Evolutionary conservation across 2,888 invertebrate genomes (phyloP).

Genomic region (Campoplex capitator): DNA sequence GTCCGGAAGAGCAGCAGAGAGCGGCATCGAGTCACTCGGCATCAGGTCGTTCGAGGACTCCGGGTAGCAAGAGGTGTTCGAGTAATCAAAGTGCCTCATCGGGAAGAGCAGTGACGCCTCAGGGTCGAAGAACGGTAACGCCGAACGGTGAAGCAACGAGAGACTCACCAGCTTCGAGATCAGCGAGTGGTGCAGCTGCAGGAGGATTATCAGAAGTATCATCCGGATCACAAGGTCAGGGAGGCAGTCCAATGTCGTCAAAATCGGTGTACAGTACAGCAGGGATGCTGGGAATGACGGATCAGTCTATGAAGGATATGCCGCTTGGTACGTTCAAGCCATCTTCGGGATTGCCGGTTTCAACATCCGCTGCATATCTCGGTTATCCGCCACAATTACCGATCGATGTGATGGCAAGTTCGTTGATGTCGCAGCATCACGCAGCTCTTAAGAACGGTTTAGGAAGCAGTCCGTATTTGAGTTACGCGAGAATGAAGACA

Average conservation of each 20-base stretch:
- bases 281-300: constrained; percentile 87
- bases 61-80: constrained; percentile 86
- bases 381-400: constrained; percentile 88
- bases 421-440: constrained; percentile 91
- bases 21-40: constrained; percentile 84
- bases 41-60: constrained; percentile 80
- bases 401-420: constrained; percentile 92
- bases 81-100: constrained; percentile 93
- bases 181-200: constrained; percentile 75
- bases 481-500: constrained; percentile 93
- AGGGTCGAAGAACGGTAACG: constrained; percentile 87
- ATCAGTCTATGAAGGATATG: constrained; percentile 88
- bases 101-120: constrained; percentile 83
- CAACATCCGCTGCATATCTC: constrained; percentile 87
- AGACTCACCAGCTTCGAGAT: constrained; percentile 82
- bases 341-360: constrained; percentile 83
- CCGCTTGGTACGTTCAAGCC: constrained; percentile 89
- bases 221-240: constrained; percentile 47
- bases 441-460: constrained; percentile 89
- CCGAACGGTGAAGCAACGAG: constrained; percentile 80
- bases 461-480: constrained; percentile 92
- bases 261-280: constrained; percentile 85
- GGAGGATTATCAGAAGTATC: constrained; percentile 53
- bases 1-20: constrained; percentile 89
- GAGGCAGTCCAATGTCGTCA: constrained; percentile 73